These are phyloP conservation scores for Pachyuromys duprasi DNA, from an alignment of 2,797 vertebrate genomes.

Conservation along the genomic window DNA sequence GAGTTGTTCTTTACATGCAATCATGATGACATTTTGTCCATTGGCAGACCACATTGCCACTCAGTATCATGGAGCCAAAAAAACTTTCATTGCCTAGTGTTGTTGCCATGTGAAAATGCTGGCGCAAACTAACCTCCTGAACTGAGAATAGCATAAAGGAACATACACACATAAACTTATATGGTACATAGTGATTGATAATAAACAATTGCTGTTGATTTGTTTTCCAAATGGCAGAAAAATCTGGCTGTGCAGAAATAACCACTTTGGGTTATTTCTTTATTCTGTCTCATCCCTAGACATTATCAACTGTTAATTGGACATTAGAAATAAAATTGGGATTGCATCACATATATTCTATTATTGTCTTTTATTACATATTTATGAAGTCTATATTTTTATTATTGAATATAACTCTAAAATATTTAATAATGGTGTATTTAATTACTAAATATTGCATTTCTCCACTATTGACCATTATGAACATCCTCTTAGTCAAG, in stretches of 20 bases:
- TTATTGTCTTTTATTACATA: background rate
- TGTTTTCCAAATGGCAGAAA: slow-evolving; percentile 17
- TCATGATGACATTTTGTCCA: background rate
- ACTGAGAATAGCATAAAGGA: background rate
- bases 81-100: background rate
- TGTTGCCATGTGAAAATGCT: background rate
- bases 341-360: background rate
- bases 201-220: background rate
- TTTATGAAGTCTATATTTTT: background rate
- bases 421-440: background rate
- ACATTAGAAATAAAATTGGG: slow-evolving; percentile 20
- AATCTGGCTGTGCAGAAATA: background rate
- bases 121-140: background rate
- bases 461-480: background rate
- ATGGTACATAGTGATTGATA: background rate
- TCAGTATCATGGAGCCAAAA: background rate
- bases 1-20: background rate
- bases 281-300: background rate
- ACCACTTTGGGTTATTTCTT: background rate
- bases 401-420: background rate
- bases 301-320: background rate
- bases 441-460: background rate
- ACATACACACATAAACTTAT: background rate
- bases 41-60: background rate
- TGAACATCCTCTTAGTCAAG: background rate